Base-by-base conservation (phyloP, 2,888 invertebrate genomes). In the Brachyopa scutellaris region DNA sequence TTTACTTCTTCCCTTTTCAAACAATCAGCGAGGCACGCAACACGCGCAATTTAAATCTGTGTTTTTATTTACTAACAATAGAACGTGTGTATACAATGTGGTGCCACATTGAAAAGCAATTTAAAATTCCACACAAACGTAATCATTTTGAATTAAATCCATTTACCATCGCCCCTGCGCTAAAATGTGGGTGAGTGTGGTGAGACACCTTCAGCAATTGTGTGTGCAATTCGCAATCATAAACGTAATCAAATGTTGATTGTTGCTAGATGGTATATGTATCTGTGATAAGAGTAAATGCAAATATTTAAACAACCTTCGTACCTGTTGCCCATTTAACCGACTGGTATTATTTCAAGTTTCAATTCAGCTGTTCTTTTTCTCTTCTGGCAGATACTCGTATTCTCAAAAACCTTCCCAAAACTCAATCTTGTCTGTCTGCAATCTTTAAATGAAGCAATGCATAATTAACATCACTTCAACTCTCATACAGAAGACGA, bases 401-500 rank as follows among this genome's bases (percentile, higher is more conserved):
- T 17, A 40, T 31, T 66, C 31, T 55, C 55, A 42, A 59, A 51
- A 47, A 19, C 38, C 69, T 45, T 23, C 31, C 29, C 11, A 42
- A 47, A 69, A 33, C 38, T 57, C 29, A 49, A 15, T 5, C 29
- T 23, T 55, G 64, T 64, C 78, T 78, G 67, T 55, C 55, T 62
- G 77, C 77, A 62, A 47, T 77, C 47, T 70, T 49, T 64, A 64
- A 78, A 78, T 59, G 66, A 66, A 67, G 61, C 73, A 73, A 73
- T 61, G 59, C 66, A 66, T 66, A 78, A 79, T 79, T 79, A 79
- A 73, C 51, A 73, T 73, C 79, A 61, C 66, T 67, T 38, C 26
- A 73, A 53, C 59, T 66, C 72, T 61, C 70, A 67, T 9, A 31
- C 40, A 11, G 29, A 9, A 21, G 2, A 26, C 13, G 23, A 40